A percentile compares a stretch with the other conserved stretches of the same genome.
Evolutionary conservation across 1,140 invertebrate genomes (phyloP).

Genomic region (Cyclargus thomasi): DNA sequence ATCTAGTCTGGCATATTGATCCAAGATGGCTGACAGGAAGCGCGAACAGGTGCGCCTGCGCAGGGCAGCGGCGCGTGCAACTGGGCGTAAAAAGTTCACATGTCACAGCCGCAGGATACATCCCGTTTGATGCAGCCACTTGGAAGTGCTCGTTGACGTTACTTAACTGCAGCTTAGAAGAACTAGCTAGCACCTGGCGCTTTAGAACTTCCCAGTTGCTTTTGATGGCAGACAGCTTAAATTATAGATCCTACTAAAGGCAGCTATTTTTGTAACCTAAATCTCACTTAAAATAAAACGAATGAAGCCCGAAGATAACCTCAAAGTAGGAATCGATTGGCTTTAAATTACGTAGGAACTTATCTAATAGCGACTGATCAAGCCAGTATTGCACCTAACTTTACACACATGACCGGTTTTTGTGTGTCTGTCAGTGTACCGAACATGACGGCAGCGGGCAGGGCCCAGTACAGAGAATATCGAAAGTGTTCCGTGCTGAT

Average conservation of each 20-base stretch:
- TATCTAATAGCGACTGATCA: neutral
- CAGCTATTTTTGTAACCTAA: too few relatives aligned
- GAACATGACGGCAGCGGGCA: neutral
- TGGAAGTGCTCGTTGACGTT: neutral
- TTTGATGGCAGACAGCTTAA: too few relatives aligned
- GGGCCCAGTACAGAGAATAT: conserved; percentile 16
- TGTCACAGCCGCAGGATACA: neutral
- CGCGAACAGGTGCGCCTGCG: conserved; percentile 45
- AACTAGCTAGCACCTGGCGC: neutral
- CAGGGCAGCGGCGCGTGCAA: conserved; percentile 32
- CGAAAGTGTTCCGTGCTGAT: conserved; percentile 48
- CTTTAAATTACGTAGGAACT: too few relatives aligned
- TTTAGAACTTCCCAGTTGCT: too few relatives aligned
- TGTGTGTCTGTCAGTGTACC: neutral
- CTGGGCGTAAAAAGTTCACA: conserved; percentile 33
- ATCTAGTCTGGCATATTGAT: conserved; percentile 20
- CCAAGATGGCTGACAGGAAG: conserved; percentile 51
- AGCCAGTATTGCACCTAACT: neutral
- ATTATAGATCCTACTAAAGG: too few relatives aligned
- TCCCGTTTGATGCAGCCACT: neutral
- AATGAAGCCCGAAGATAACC: too few relatives aligned
- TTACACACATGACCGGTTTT: neutral
- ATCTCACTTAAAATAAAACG: too few relatives aligned
- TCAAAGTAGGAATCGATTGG: too few relatives aligned
- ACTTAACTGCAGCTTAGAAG: neutral